Evolutionary conservation across 2,888 invertebrate species (phyloP).

Genomic region (Synanthedon tipuliformis): DNA sequence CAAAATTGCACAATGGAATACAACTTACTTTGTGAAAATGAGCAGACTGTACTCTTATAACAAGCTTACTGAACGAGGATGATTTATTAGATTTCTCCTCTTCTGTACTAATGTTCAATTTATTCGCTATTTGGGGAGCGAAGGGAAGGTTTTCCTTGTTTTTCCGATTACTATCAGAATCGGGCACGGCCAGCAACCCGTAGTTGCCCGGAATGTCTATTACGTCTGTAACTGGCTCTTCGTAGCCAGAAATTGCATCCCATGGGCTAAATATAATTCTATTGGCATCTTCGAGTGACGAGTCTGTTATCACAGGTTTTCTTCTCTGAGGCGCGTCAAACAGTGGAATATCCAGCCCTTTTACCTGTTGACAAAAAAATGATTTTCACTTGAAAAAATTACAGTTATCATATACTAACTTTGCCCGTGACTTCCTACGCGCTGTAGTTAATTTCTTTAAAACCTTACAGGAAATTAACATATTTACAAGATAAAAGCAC

Average conservation of each 20-base stretch:
- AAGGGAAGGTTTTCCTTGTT: constrained; percentile 36
- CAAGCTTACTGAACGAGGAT: constrained; percentile 61
- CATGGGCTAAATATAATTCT: constrained; percentile 68
- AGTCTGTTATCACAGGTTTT: constrained; percentile 52
- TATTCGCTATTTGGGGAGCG: constrained; percentile 51
- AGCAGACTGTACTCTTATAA: constrained; percentile 59
- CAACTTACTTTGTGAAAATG: constrained; percentile 60
- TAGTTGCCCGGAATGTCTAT: constrained; percentile 58
- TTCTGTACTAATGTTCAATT: constrained; percentile 56
- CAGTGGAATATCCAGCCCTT: constrained; percentile 56
- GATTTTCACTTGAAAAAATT: neutral
- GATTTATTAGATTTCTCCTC: constrained; percentile 65
- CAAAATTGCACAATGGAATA: constrained; percentile 4
- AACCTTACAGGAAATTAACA: neutral
- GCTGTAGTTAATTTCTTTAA: too few species aligned
- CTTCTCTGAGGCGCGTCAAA: constrained; percentile 33
- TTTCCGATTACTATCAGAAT: constrained; percentile 37
- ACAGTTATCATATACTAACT: too few species aligned
- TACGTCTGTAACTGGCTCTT: constrained; percentile 55
- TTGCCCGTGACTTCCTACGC: too few species aligned
- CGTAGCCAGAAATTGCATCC: constrained; percentile 60
- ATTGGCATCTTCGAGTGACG: constrained; percentile 64
- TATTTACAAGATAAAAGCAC: neutral
- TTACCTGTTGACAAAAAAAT: constrained; percentile 35
- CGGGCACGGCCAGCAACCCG: constrained; percentile 24